Evolutionary conservation across 2,797 vertebrate species (phyloP), one percentile per base, ranked within the genome.

Genomic region (Sebastes steindachneri): DNA sequence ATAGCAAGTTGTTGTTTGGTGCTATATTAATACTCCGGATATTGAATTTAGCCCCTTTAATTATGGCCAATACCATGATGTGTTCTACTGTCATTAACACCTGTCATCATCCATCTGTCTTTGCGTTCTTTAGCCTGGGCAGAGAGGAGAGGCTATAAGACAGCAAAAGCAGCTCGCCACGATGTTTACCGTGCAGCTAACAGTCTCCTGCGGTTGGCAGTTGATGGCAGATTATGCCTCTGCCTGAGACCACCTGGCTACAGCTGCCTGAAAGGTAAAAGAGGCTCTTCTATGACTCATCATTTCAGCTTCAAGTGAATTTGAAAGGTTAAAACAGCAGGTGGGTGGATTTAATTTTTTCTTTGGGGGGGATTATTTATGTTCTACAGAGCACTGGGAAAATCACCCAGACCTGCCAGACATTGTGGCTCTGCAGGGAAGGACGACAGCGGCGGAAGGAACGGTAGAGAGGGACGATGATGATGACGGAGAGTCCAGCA

Each of bases 141-240:
- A 2, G 97, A 98, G 79, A 97, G 96, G 57, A 95, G 97, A 72
- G 97, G 97, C 1, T 99, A 98, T 83, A 98, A 98, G 82, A 99
- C 98, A 0, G 97, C 97, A 0, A 97, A 96, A 84, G 97, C 97
- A 0, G 97, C 97, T 11, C 96, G 98, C 3, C 97, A 97, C 0
- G 98, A 99, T 0, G 97, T 96, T 4, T 98, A 98, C 90, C 93
- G 98, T 57, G 97, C 97, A 0, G 98, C 98, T 19, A 99, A 98
- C 86, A 97, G 97, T 85, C 95, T 99, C 41, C 90, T 99, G 82
- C 92, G 98, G 5, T 93, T 99, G 86, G 97, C 97, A 0, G 93
- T 97, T 4, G 98, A 99, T 0, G 98, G 98, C 23, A 94, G 97
- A n/a, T 93, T 99, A 60, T 97, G 97, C 71, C 92, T 98, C 77